Evolutionary conservation across 1,140 invertebrate species (phyloP).

Genomic region (Meteorus sp.): DNA sequence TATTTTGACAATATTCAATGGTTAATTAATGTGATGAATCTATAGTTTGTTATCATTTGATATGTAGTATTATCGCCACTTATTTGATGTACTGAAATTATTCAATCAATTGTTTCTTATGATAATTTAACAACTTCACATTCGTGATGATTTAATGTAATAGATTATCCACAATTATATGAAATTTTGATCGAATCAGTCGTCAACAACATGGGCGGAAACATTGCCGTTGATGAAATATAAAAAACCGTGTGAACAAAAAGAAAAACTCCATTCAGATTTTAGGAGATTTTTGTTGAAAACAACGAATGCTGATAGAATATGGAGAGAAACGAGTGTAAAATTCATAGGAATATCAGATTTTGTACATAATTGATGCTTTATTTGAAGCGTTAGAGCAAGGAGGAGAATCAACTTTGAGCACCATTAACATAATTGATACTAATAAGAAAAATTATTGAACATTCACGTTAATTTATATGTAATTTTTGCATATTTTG

Average conservation of each 20-base stretch:
- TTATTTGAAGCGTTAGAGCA: too few species aligned
- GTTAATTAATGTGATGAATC: not conserved
- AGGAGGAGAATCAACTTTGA: too few species aligned
- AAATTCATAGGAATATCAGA: not conserved
- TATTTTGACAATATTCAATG: not conserved
- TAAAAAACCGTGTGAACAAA: not conserved
- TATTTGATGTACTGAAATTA: not conserved
- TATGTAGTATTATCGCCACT: not conserved
- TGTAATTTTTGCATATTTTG: too few species aligned
- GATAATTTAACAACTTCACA: not conserved
- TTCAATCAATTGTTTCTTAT: not conserved
- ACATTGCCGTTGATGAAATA: not conserved
- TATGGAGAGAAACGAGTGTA: not conserved
- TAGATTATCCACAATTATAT: not conserved
- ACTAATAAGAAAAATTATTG: too few species aligned
- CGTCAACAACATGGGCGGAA: not conserved
- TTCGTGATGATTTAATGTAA: not conserved
- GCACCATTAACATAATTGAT: too few species aligned
- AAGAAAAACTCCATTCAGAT: not conserved
- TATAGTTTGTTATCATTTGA: not conserved
- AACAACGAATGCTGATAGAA: not conserved
- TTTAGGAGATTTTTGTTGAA: not conserved
- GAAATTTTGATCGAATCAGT: too few species aligned
- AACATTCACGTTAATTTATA: too few species aligned
- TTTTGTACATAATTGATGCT: too few species aligned